These are phyloP conservation scores for pig (Sus scrofa) DNA, from an alignment of 2,113 vertebrate genomes.

Conservation along the genomic window T2T-Sscrofa CM000826.6:56101501-56102000, in stretches of 20 bases:
- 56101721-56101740: not conserved
- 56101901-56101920: not conserved
- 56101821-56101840: not conserved
- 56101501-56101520: conserved; percentile 19
- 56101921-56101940: not conserved
- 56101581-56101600: conserved; percentile 4
- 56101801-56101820: not conserved
- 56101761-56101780: not conserved
- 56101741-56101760: not conserved
- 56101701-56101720: not conserved
- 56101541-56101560: not conserved
- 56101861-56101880: not conserved
- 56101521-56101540: not conserved
- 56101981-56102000: not conserved
- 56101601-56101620: not conserved
- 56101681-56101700: not conserved
- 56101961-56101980: not conserved
- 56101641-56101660: not conserved
- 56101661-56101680: not conserved
- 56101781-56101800: not conserved
- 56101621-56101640: not conserved
- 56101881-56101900: not conserved
- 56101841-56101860: not conserved
- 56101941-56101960: not conserved
- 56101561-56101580: not conserved